Base-by-base conservation (phyloP, 64 coral and sea anemone genomes). In the Montipora capricornis region DNA sequence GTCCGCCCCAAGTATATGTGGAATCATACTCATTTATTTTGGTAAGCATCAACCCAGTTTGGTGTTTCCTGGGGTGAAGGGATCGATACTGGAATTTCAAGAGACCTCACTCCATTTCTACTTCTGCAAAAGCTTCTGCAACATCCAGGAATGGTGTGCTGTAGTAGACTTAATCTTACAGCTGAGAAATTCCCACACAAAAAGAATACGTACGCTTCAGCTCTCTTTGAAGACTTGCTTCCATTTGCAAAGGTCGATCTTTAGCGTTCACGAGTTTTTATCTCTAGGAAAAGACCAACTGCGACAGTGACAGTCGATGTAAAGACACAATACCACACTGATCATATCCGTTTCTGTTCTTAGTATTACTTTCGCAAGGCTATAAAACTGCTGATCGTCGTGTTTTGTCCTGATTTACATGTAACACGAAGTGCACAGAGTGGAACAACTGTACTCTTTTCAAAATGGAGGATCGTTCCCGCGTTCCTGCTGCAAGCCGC, bases 161-260 rank as follows among this genome's bases (percentile, higher is more conserved):
- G 52, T 7, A 55, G 6, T 55, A 10, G 10, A 55, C 52, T 10
- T 55, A 55, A 64, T 64, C 14, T 12, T 16, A 15, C 61, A 16
- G 61, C 3, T 16, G 14, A 14, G 13, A 78, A 9, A 77, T 4
- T 16, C 26, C 17, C 8, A 47, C 6, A 53, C 44, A 69, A 1
- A 8, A 53, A 76, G 77, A 61, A 49, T 76, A 90, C 93, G 26
- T 66, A 95, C 93, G 52, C 83, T 95, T 95, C 5, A 95, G 61
- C 44, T 90, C 87, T 50, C 86, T 95, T 75, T 95, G 58, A 3
- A 95, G 57, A 47, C 58, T 84, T 83, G 45, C 70, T 83, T 95
- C 93, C 93, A 95, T 95, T 49, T 73, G 15, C 44, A 68, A 14
- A 22, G 53, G 11, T 57, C 53, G 37, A 80, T 48, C 55, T 26